Percentiles rank a stretch among this genome's conserved stretches.
Evolutionary conservation across 2,888 invertebrate species (phyloP).

Genomic region (Phlogophora meticulosa): DNA sequence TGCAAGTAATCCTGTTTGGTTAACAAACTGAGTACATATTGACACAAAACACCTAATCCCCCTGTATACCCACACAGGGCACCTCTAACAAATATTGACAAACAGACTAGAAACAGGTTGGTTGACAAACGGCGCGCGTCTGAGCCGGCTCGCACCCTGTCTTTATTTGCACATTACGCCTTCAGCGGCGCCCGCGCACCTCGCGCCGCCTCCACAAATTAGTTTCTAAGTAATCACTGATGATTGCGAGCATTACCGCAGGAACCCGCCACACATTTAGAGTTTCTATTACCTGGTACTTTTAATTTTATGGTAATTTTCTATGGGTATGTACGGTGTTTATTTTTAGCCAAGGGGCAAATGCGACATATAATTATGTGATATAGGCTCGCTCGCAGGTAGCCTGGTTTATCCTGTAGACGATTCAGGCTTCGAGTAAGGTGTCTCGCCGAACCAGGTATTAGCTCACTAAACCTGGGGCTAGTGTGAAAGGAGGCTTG

Average conservation of each 20-base stretch:
- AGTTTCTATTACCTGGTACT: slow-evolving; percentile 47
- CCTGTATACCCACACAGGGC: slow-evolving; percentile 50
- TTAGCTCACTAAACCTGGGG: background rate
- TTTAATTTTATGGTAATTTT: slow-evolving; percentile 51
- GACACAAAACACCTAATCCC: slow-evolving; percentile 34
- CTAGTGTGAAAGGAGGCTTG: too few relatives aligned
- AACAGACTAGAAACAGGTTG: slow-evolving; percentile 58
- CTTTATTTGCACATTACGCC: slow-evolving; percentile 84
- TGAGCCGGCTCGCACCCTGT: slow-evolving; percentile 70
- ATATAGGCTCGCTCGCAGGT: background rate
- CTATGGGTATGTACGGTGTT: slow-evolving; percentile 12
- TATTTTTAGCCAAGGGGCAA: slow-evolving; percentile 28
- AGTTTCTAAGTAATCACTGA: slow-evolving; percentile 74
- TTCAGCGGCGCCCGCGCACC: slow-evolving; percentile 68
- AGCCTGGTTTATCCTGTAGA: slow-evolving; percentile 9
- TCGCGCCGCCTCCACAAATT: slow-evolving; percentile 69
- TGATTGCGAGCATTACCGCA: slow-evolving; percentile 68
- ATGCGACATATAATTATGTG: slow-evolving; percentile 27
- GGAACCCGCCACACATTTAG: slow-evolving; percentile 57
- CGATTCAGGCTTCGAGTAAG: background rate
- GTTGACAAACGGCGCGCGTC: slow-evolving; percentile 62
- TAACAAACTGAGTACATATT: slow-evolving; percentile 25
- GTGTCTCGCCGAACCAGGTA: background rate
- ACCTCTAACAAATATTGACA: slow-evolving; percentile 67
- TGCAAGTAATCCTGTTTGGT: slow-evolving; percentile 1